A percentile compares a stretch with the other conserved stretches of the same genome.
Conservation (phyloP, 2,888 invertebrate genomes). For the Scotopteryx bipunctaria region DNA sequence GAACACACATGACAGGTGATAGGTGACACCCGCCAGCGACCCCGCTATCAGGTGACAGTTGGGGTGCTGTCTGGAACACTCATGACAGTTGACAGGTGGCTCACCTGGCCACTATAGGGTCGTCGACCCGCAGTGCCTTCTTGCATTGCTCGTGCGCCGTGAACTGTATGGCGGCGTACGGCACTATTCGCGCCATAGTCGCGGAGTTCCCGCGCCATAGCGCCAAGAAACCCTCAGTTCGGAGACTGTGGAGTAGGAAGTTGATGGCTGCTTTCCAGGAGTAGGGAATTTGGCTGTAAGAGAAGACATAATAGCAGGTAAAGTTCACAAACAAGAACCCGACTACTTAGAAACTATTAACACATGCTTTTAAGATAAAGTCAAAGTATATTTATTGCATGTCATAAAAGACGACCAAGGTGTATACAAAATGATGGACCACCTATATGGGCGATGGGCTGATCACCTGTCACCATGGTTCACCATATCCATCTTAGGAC, state of each 20-base stretch:
- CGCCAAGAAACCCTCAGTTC: conserved; percentile 90
- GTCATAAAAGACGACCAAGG: too few relatives aligned
- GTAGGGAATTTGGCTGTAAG: conserved; percentile 86
- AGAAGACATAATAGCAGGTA: too few relatives aligned
- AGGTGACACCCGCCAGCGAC: conserved; percentile 97
- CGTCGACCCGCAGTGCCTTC: conserved; percentile 88
- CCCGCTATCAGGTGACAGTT: conserved; percentile 92
- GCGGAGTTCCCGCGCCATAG: conserved; percentile 99
- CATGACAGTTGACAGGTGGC: conserved; percentile 26
- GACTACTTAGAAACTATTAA: too few relatives aligned
- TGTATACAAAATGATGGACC: too few relatives aligned
- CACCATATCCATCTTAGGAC: too few relatives aligned
- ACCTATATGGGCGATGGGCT: too few relatives aligned
- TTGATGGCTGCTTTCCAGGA: conserved; percentile 87
- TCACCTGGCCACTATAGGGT: conserved; percentile 64
- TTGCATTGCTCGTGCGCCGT: conserved; percentile 99
- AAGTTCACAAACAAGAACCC: too few relatives aligned
- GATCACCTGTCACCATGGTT: too few relatives aligned
- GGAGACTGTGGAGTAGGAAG: conserved; percentile 87
- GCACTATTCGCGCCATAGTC: conserved; percentile 98
- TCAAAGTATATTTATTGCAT: too few relatives aligned
- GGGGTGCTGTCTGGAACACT: conserved; percentile 56
- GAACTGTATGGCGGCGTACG: conserved; percentile 99
- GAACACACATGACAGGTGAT: too few relatives aligned
- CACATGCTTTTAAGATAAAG: too few relatives aligned